Evolutionary conservation across 2,888 invertebrate species (phyloP).

Genomic region (Lithophane leautieri): DNA sequence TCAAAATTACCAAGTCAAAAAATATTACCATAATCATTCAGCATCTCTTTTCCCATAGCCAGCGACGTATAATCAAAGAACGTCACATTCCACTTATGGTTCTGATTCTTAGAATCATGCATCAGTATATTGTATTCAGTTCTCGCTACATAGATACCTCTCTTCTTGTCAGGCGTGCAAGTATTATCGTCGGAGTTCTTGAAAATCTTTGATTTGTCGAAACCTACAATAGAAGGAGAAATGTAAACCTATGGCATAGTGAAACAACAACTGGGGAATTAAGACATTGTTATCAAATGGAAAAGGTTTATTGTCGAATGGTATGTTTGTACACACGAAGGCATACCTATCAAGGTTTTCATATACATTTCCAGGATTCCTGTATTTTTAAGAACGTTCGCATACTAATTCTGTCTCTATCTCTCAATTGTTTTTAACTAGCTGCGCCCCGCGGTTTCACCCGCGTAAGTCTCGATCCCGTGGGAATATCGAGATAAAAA

Average conservation of each 20-base stretch:
- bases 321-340: neutral
- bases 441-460: no score
- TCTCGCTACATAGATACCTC: constrained; percentile 95
- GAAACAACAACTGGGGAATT: constrained; percentile 1
- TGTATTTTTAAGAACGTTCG: neutral
- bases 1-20: no score
- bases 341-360: neutral
- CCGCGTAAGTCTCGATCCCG: no score
- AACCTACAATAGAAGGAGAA: constrained; percentile 75
- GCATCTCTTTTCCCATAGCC: constrained; percentile 94
- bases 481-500: no score
- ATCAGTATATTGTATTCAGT: constrained; percentile 98
- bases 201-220: constrained; percentile 86
- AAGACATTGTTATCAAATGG: constrained; percentile 5
- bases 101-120: constrained; percentile 94
- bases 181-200: constrained; percentile 89
- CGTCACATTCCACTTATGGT: constrained; percentile 98
- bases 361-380: neutral
- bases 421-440: neutral
- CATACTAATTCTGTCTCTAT: neutral
- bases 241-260: constrained; percentile 16
- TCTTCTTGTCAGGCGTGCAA: constrained; percentile 93
- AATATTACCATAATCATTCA: constrained; percentile 94
- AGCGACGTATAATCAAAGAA: constrained; percentile 98
- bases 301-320: constrained; percentile 2